Percentiles rank a stretch among this genome's conserved stretches.
phyloP scores from a whole-genome alignment of 2,888 invertebrate species.

The Eubasilissa splendida region DNA sequence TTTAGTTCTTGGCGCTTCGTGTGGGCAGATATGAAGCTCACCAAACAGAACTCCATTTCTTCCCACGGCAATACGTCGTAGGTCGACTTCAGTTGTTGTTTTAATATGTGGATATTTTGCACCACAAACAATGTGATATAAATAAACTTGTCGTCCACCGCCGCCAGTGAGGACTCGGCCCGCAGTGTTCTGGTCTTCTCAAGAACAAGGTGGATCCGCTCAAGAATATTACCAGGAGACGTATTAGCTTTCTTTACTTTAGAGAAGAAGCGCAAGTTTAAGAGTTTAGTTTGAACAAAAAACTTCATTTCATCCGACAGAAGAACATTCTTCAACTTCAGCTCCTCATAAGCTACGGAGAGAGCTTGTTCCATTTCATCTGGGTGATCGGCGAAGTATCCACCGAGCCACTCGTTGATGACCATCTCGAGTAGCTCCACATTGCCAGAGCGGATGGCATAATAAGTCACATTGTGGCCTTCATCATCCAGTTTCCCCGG shows the following conservation, averaged over 20 bases:
- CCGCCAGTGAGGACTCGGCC: neutral
- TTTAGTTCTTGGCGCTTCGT: neutral
- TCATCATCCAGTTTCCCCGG: neutral
- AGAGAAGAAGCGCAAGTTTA: conserved; percentile 3
- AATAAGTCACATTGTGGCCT: neutral
- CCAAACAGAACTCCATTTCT: conserved; percentile 60
- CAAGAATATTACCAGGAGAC: neutral
- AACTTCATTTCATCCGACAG: conserved; percentile 3
- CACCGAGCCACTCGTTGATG: neutral
- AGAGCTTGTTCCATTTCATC: neutral
- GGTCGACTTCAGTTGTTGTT: conserved; percentile 57
- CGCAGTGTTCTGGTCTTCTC: neutral
- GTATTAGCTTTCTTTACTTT: neutral
- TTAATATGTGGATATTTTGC: conserved; percentile 58
- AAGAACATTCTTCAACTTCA: neutral
- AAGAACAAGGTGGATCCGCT: neutral
- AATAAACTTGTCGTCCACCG: conserved; percentile 56
- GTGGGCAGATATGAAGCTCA: conserved; percentile 55
- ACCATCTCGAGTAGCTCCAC: neutral
- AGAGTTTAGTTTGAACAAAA: neutral
- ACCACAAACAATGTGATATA: conserved; percentile 55
- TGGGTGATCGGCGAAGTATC: neutral
- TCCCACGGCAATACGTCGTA: conserved; percentile 59
- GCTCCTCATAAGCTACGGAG: neutral
- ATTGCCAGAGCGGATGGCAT: conserved; percentile 4